These are phyloP conservation scores for Wiebesia pumilae DNA, from an alignment of 1,140 invertebrate species.

Conservation along the genomic window DNA sequence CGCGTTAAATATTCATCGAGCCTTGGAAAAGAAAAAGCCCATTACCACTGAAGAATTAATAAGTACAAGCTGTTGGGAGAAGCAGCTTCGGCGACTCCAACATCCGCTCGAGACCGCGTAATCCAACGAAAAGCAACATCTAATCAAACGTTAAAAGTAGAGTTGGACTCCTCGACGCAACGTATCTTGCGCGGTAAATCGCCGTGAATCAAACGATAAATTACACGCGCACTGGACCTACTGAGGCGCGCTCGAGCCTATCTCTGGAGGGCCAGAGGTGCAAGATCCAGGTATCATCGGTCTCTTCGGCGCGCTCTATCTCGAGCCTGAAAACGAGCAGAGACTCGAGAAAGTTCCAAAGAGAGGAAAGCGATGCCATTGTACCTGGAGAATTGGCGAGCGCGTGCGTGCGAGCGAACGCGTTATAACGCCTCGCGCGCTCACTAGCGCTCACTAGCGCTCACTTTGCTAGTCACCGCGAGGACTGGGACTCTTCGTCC, in stretches of 20 bases:
- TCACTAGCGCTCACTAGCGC: too few species aligned
- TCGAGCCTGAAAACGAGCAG: background rate
- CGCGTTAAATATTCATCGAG: background rate
- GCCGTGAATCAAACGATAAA: constrained; percentile 35
- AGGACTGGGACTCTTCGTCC: background rate
- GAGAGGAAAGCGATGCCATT: background rate
- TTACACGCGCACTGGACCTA: background rate
- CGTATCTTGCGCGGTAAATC: constrained; percentile 24
- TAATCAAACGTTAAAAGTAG: constrained; percentile 22
- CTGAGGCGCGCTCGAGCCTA: background rate
- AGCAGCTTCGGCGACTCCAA: background rate
- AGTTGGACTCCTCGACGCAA: too few species aligned
- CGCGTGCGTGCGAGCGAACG: background rate
- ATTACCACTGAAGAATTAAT: constrained; percentile 1
- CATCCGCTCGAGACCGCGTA: background rate
- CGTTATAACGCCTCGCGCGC: background rate
- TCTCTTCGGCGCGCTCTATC: background rate
- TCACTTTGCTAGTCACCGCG: background rate
- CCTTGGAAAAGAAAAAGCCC: background rate
- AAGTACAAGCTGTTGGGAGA: background rate
- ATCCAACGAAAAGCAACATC: constrained; percentile 26
- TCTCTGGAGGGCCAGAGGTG: background rate
- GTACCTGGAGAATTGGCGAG: background rate
- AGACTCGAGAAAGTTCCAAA: background rate
- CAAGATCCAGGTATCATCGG: constrained; percentile 17